Conservation (phyloP, 1,140 invertebrate species). For the Pogonognathellus flavescens region DNA sequence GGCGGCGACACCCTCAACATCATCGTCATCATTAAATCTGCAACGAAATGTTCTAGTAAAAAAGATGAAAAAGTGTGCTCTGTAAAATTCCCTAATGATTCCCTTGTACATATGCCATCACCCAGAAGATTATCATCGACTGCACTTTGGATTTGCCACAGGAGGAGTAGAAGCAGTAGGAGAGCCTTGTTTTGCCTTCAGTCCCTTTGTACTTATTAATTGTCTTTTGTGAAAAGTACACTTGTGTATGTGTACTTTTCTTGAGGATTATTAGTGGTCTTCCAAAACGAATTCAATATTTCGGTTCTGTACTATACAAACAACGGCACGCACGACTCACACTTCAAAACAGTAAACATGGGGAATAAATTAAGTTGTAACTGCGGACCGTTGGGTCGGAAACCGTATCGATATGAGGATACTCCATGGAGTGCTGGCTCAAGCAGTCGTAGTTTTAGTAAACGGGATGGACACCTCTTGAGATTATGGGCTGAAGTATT, state of each 20-base stretch:
- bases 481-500: conserved; percentile 66
- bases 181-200: neutral
- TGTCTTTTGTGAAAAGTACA: neutral
- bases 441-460: conserved; percentile 65
- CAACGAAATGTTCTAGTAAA: too few relatives aligned
- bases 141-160: too few relatives aligned
- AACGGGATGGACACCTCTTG: conserved; percentile 66
- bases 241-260: neutral
- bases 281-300: too few relatives aligned
- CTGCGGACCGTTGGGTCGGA: conserved; percentile 66
- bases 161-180: too few relatives aligned
- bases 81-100: too few relatives aligned
- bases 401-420: conserved; percentile 66
- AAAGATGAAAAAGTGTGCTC: too few relatives aligned
- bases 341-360: conserved; percentile 55
- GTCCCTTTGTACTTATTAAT: neutral
- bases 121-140: too few relatives aligned
- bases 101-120: too few relatives aligned
- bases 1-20: too few relatives aligned
- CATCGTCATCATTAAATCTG: too few relatives aligned
- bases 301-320: neutral
- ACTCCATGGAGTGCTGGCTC: conserved; percentile 65
- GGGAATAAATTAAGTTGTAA: conserved; percentile 67
- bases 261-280: neutral
- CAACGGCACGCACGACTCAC: neutral